Conservation (phyloP, 2,888 invertebrate species). For the Brachylomia viminalis region DNA sequence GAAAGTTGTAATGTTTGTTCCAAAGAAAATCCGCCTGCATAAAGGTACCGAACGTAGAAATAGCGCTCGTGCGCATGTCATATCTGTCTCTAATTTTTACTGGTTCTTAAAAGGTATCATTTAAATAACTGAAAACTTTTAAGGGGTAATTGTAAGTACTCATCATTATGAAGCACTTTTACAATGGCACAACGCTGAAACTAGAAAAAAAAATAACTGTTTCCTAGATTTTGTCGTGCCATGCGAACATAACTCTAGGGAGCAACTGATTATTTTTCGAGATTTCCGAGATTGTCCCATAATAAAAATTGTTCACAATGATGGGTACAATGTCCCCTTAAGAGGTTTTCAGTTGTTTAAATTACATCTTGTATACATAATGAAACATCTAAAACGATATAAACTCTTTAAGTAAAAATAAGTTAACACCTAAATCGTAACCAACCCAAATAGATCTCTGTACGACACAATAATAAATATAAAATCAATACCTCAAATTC, state of each 20-base stretch:
- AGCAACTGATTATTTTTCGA: not conserved
- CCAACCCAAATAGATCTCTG: constrained; percentile 31
- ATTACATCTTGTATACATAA: not conserved
- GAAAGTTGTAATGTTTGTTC: not conserved
- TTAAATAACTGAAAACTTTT: not conserved
- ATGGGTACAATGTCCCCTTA: not conserved
- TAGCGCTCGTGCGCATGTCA: constrained; percentile 23
- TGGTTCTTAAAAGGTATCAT: not conserved
- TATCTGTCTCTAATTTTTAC: not conserved
- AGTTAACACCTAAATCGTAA: constrained; percentile 44
- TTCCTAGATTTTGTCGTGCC: not conserved
- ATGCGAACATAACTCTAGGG: not conserved
- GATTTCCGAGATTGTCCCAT: not conserved
- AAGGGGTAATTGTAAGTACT: not conserved
- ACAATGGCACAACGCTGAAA: too few species aligned
- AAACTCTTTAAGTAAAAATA: constrained; percentile 38
- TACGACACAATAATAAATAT: not conserved
- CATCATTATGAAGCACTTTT: not conserved
- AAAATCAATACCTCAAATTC: constrained; percentile 17
- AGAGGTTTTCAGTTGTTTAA: not conserved
- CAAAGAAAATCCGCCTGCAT: constrained; percentile 12
- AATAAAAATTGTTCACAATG: not conserved
- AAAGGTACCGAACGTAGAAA: constrained; percentile 41
- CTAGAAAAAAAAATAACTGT: not conserved
- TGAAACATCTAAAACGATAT: constrained; percentile 6